A percentile compares a stretch with the other conserved stretches of the same genome.
Conservation (phyloP, 2,797 vertebrate genomes). For the Pseudochromis fuscus region DNA sequence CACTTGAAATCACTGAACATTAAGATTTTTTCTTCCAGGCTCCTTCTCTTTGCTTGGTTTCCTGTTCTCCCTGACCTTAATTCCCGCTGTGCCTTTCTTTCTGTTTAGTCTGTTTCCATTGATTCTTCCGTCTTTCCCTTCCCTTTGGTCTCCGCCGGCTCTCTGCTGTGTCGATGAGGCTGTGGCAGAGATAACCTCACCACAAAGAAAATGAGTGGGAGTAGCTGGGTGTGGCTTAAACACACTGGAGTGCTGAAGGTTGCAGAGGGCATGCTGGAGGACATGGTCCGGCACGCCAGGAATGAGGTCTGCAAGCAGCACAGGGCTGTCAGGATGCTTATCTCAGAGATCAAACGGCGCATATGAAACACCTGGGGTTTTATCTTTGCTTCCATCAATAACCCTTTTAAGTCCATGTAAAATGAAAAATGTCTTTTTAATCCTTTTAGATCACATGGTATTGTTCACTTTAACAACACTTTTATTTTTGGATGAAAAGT, state of each 20-base stretch:
- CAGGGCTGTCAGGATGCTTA: background rate
- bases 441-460: no score
- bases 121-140: background rate
- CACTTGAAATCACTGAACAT: constrained; percentile 38
- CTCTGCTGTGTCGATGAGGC: background rate
- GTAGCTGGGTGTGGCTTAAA: constrained; percentile 39
- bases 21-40: constrained; percentile 7
- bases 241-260: constrained; percentile 15
- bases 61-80: constrained; percentile 37
- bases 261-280: constrained; percentile 24
- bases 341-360: background rate
- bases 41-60: constrained; percentile 22
- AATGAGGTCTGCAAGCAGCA: constrained; percentile 9
- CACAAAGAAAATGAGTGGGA: constrained; percentile 16
- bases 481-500: no score
- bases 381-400: background rate
- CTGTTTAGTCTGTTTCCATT: constrained; percentile 36
- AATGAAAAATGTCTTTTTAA: no score
- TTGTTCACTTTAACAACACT: no score
- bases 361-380: constrained; percentile 11
- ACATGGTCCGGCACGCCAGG: constrained; percentile 5
- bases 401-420: background rate
- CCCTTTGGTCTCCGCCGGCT: background rate
- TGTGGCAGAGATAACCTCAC: background rate
- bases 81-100: constrained; percentile 30